A percentile compares a stretch with the other conserved stretches of the same genome.
These are phyloP conservation scores for Cylindroiulus punctatus DNA, from an alignment of 2,888 invertebrate genomes.

Conservation along the genomic window DNA sequence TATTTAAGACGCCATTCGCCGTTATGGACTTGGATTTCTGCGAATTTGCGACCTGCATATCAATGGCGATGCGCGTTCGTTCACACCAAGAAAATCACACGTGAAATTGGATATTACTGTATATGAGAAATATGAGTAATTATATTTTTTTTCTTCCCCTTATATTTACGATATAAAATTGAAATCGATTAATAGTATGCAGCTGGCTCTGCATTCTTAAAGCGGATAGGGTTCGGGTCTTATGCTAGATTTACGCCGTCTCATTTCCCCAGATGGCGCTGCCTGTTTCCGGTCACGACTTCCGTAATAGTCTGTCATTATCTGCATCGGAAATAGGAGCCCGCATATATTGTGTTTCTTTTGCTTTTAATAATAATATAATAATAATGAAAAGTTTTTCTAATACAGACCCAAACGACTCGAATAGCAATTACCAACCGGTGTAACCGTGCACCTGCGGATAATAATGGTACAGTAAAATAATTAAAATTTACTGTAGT, in stretches of 20 bases:
- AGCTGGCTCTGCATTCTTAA: neutral
- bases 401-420: no score
- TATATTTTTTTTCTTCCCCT: neutral
- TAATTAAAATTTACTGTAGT: no score
- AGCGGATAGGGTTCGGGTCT: no score
- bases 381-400: no score
- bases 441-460: no score
- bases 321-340: no score
- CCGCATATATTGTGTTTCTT: no score
- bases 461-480: no score
- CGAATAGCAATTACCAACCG: no score
- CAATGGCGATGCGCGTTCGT: neutral
- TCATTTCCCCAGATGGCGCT: neutral
- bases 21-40: neutral
- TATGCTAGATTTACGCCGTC: neutral
- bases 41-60: neutral
- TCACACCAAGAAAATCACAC: neutral
- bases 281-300: no score
- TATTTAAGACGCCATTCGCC: neutral
- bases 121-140: neutral
- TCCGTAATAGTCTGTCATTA: no score
- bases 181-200: neutral
- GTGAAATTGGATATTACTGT: neutral
- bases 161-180: slow-evolving; percentile 30
- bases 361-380: no score